A percentile compares a stretch with the other conserved stretches of the same genome.
Evolutionary conservation across 2,797 vertebrate species (phyloP).

Genomic region (Crenichthys baileyi): DNA sequence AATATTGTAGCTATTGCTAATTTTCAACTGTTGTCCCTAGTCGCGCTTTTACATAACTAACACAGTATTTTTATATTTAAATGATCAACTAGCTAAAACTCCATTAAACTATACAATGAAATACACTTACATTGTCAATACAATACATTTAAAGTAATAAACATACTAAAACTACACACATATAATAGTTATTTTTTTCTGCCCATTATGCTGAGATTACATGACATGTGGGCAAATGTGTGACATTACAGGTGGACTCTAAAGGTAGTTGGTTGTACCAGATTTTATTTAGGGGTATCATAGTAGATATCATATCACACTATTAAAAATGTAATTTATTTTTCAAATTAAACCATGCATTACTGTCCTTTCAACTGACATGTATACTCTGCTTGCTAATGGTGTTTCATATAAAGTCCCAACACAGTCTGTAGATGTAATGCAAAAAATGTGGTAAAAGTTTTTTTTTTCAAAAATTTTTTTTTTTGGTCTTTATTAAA

Average conservation of each 20-base stretch:
- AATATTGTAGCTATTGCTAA: neutral
- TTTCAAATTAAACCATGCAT: neutral
- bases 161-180: too few relatives aligned
- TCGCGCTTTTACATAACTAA: neutral
- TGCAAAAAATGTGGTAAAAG: neutral
- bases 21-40: neutral
- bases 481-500: neutral
- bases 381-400: too few relatives aligned
- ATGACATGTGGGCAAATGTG: neutral
- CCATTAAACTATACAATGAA: neutral
- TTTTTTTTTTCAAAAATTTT: neutral
- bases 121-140: too few relatives aligned
- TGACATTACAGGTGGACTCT: neutral
- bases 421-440: neutral
- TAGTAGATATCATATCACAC: neutral
- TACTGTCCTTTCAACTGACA: neutral
- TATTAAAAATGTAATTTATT: too few relatives aligned
- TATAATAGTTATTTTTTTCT: too few relatives aligned
- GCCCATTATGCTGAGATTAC: neutral
- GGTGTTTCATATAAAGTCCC: neutral
- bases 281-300: neutral
- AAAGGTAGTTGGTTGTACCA: neutral
- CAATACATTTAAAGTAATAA: too few relatives aligned
- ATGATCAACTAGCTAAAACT: neutral
- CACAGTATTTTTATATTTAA: neutral